Percentiles rank a stretch among this genome's conserved stretches.
phyloP scores from a whole-genome alignment of 1,140 invertebrate genomes.

The Carposina sasakii region DNA sequence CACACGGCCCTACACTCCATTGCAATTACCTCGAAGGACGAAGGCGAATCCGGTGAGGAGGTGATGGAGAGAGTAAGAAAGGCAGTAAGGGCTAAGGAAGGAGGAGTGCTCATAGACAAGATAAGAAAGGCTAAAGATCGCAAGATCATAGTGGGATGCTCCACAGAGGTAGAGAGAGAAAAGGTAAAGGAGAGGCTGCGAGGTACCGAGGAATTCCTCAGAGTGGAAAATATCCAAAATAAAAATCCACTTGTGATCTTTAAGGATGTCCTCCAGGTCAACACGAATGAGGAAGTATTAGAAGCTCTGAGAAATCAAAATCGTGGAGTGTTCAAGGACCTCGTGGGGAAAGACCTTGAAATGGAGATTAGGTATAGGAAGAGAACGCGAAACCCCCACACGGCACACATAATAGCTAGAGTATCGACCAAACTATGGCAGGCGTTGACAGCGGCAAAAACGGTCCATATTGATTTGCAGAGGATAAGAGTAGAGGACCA shows the following conservation, averaged over 20 bases:
- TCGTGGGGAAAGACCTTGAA: background rate
- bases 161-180: background rate
- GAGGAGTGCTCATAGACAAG: background rate
- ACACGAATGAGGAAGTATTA: background rate
- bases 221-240: background rate
- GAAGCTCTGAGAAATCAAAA: slow-evolving; percentile 4
- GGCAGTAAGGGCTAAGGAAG: background rate
- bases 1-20: background rate
- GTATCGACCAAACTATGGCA: background rate
- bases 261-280: background rate
- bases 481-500: background rate
- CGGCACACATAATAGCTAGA: background rate
- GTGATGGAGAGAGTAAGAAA: background rate
- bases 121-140: background rate
- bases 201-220: background rate
- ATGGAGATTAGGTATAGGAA: background rate
- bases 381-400: background rate
- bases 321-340: background rate
- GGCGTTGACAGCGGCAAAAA: background rate
- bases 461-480: background rate
- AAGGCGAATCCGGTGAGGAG: background rate
- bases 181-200: background rate
- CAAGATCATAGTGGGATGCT: background rate
- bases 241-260: background rate
- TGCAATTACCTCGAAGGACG: background rate